Evolutionary conservation across 2,888 invertebrate species (phyloP), one percentile per base, ranked within the genome.

Genomic region (Scaptomyza polygonia): DNA sequence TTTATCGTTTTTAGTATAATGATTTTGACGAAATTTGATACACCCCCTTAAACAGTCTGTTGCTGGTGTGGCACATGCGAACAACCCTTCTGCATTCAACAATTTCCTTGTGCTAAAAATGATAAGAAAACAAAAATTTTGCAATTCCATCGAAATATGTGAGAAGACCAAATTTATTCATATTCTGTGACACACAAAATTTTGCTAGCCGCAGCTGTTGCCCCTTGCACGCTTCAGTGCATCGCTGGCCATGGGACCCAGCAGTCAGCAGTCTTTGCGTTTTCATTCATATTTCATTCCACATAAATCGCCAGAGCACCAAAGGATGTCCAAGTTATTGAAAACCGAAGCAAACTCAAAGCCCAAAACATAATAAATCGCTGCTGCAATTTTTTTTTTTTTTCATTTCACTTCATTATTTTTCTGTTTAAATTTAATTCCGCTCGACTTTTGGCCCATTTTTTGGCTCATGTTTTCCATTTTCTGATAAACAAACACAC

Each of bases 21-120:
- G 72, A 76, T 78, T 77, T 74, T 68, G 49, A 48, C 76, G 81
- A 82, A 85, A 81, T 82, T 81, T 72, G 75, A 81, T 82, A 85
- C 75, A 59, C 66, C 79, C 79, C 64, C 48, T 55, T 40, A 42
- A 30, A n/a, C 30, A 12, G 29, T 21, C 25, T 14, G 32, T 18
- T 43, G 53, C 49, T 40, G 32, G 47, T 18, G 14, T 59, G 59
- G 45, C 74, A 69, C 74, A 72, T 73, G 69, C 65, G 56, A 49
- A 47, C 74, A 73, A 73, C 72, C 72, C 72, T 70, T 74, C 32
- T 29, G 45, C 65, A 52, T 39, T 30, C 43, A 43, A 29, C 32
- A 59, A 27, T 25, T 21, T 65, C 53, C 42, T 16, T 72, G 69
- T 58, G 59, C 48, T 53, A 44, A 52, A 48, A 63, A 57, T 25